Conservation (phyloP, 2,888 invertebrate genomes). For the Lycophotia porphyrea region DNA sequence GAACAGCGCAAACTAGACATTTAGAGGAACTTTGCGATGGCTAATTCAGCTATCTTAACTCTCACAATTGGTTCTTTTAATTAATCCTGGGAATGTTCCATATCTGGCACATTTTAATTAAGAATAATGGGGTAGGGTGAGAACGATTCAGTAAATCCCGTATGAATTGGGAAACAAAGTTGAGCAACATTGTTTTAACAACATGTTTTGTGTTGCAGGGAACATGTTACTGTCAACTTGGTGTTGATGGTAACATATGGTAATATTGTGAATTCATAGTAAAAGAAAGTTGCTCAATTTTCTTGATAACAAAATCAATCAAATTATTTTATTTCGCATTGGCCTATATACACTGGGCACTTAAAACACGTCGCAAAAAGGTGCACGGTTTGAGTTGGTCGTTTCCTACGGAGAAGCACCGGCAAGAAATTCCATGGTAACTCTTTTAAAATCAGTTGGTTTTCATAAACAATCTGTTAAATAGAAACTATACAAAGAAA, state of each 20-base stretch:
- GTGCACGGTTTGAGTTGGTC: neutral
- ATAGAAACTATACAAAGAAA: too few species aligned
- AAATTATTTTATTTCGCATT: too few species aligned
- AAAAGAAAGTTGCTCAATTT: neutral
- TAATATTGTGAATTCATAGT: neutral
- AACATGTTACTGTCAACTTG: neutral
- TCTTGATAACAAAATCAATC: neutral
- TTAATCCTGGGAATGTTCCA: slow-evolving; percentile 27
- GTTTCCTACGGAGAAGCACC: neutral
- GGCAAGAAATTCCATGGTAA: too few species aligned
- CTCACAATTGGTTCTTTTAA: slow-evolving; percentile 35
- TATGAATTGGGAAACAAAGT: neutral
- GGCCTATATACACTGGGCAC: too few species aligned
- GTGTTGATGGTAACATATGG: neutral
- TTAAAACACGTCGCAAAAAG: too few species aligned
- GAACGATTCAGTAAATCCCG: neutral
- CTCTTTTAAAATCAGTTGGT: too few species aligned
- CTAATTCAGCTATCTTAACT: slow-evolving; percentile 21
- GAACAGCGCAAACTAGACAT: slow-evolving; percentile 20
- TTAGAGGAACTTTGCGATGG: neutral
- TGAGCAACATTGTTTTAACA: neutral
- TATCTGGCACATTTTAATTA: slow-evolving; percentile 24
- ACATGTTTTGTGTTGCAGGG: neutral
- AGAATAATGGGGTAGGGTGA: neutral
- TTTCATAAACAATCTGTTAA: too few species aligned